These are phyloP conservation scores for Nibea albiflora DNA, from an alignment of 2,113 vertebrate genomes.

Conservation along the genomic window DNA sequence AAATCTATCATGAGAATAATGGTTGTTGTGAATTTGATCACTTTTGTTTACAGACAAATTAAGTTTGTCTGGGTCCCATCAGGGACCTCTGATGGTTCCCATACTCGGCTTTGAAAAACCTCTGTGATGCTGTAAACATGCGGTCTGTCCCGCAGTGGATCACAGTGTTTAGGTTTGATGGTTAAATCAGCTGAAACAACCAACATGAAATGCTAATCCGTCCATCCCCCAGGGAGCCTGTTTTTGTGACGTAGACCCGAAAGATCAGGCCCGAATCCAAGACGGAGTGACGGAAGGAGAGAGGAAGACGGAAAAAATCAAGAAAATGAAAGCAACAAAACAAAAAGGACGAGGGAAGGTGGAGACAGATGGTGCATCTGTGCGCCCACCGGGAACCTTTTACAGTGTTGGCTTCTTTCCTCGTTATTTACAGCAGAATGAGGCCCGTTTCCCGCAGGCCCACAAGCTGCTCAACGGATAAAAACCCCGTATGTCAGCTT, in stretches of 20 bases:
- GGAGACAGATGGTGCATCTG: conserved; percentile 1
- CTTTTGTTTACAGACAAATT: conserved; percentile 22
- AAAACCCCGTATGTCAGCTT: not conserved
- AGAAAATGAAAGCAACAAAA: not conserved
- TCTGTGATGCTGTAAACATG: not conserved
- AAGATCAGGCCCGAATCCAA: not conserved
- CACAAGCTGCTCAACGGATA: not conserved
- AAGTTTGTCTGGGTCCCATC: not conserved
- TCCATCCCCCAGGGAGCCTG: not conserved
- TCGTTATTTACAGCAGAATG: not conserved
- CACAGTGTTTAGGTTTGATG: not conserved
- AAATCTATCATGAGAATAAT: not conserved
- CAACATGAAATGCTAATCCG: not conserved
- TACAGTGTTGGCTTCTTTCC: not conserved
- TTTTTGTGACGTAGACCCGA: not conserved
- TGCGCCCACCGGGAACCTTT: conserved; percentile 1
- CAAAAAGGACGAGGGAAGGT: not conserved
- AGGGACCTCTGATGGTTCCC: conserved; percentile 21
- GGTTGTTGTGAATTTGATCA: not conserved
- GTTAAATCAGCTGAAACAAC: conserved; percentile 13
- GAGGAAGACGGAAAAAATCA: not conserved
- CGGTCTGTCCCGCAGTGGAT: not conserved
- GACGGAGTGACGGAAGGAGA: not conserved
- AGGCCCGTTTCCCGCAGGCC: not conserved
- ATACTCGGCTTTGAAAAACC: conserved; percentile 5